These are phyloP conservation scores for Tetrapedia diversipes DNA, from an alignment of 2,888 invertebrate species.

Conservation along the genomic window DNA sequence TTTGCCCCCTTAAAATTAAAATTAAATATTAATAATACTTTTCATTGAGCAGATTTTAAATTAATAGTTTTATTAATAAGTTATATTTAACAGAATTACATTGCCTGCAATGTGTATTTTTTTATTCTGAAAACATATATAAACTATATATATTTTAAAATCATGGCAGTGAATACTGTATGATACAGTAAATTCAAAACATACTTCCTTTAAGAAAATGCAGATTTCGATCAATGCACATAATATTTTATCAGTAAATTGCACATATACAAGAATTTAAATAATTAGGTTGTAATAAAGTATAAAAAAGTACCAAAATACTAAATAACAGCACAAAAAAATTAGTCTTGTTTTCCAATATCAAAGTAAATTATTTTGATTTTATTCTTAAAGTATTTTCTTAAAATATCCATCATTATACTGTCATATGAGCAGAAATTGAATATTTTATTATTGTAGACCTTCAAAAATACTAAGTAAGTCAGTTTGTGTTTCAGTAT, in stretches of 20 bases:
- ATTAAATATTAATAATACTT: constrained; percentile 28
- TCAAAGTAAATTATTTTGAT: constrained; percentile 37
- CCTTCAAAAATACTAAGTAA: constrained; percentile 79
- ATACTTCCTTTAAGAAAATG: constrained; percentile 40
- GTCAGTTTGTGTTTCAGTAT: constrained; percentile 85
- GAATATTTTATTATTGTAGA: constrained; percentile 63
- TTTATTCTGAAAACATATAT: constrained; percentile 49
- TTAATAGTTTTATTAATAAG: constrained; percentile 55
- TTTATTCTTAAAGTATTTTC: constrained; percentile 34
- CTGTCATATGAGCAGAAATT: constrained; percentile 10
- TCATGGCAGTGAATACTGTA: constrained; percentile 32
- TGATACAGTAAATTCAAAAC: constrained; percentile 36
- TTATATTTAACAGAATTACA: constrained; percentile 52
- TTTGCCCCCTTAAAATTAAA: constrained; percentile 52
- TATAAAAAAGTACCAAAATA: constrained; percentile 52
- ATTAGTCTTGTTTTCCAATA: constrained; percentile 31
- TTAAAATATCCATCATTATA: constrained; percentile 20
- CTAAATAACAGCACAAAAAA: constrained; percentile 23
- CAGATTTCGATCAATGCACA: constrained; percentile 26
- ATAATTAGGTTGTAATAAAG: constrained; percentile 50
- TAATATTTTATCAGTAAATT: constrained; percentile 40
- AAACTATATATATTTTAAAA: constrained; percentile 40
- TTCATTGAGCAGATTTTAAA: constrained; percentile 33
- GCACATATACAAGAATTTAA: constrained; percentile 44
- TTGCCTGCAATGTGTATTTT: constrained; percentile 52